phyloP scores from a whole-genome alignment of 1,140 invertebrate genomes.

The Bombus confusus region DNA sequence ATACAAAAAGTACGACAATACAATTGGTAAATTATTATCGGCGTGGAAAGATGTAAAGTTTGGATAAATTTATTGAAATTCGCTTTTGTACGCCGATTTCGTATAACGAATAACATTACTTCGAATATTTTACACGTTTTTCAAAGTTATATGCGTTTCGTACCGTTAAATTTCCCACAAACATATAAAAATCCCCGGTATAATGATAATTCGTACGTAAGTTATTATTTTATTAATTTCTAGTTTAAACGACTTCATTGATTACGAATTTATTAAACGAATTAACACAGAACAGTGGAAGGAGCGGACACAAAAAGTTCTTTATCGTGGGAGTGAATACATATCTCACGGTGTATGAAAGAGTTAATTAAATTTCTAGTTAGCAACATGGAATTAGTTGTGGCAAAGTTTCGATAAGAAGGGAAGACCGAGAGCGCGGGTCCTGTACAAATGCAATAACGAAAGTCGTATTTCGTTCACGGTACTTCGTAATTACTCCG shows the following conservation, averaged over 20 bases:
- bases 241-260: not conserved
- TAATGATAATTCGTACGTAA: not conserved
- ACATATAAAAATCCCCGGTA: too few species aligned
- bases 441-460: conserved; percentile 30
- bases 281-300: not conserved
- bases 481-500: conserved; percentile 7
- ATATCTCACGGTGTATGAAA: conserved; percentile 15
- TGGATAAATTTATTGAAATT: too few species aligned
- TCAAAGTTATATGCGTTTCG: too few species aligned
- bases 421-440: not conserved
- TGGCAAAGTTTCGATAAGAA: conserved; percentile 23
- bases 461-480: conserved; percentile 18
- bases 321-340: not conserved
- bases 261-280: not conserved
- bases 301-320: not conserved
- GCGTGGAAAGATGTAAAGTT: too few species aligned
- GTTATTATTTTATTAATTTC: not conserved
- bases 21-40: too few species aligned
- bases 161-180: too few species aligned
- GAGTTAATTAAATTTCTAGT: conserved; percentile 44
- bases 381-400: conserved; percentile 32
- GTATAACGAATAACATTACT: too few species aligned
- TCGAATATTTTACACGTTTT: too few species aligned
- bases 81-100: too few species aligned
- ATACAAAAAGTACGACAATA: too few species aligned